Evolutionary conservation across 2,113 vertebrate genomes (phyloP).

Genomic region (Sorex araneus): DNA sequence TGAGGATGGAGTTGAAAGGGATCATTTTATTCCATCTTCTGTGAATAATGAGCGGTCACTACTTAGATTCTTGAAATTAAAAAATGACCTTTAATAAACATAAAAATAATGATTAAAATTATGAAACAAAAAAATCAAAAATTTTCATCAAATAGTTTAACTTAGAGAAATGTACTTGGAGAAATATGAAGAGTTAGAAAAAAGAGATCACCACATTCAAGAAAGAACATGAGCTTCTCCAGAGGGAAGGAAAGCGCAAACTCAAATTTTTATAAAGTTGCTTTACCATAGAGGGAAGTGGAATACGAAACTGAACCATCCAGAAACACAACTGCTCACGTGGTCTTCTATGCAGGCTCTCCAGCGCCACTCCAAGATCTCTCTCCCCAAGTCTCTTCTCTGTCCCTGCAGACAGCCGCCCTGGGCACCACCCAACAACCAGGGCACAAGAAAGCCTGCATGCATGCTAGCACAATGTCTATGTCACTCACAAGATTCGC

Average conservation of each 20-base stretch:
- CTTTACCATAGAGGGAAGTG: background rate
- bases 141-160: no score
- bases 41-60: background rate
- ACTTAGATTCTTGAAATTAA: background rate
- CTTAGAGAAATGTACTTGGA: no score
- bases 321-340: slow-evolving; percentile 14
- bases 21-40: slow-evolving; percentile 20
- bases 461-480: background rate
- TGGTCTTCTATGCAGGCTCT: background rate
- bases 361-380: background rate
- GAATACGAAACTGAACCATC: background rate
- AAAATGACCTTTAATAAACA: background rate
- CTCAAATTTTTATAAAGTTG: background rate
- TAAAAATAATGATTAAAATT: slow-evolving; percentile 22
- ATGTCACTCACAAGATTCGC: background rate
- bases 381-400: background rate
- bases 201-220: no score
- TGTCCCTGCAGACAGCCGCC: background rate
- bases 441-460: background rate
- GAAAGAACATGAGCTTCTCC: no score
- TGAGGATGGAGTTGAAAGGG: slow-evolving; percentile 8
- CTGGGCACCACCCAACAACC: background rate
- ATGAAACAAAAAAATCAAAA: background rate
- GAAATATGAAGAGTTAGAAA: no score
- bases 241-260: no score